phyloP scores from a whole-genome alignment of 2,113 vertebrate genomes.

The Heterotilapia buettikoferi region DNA sequence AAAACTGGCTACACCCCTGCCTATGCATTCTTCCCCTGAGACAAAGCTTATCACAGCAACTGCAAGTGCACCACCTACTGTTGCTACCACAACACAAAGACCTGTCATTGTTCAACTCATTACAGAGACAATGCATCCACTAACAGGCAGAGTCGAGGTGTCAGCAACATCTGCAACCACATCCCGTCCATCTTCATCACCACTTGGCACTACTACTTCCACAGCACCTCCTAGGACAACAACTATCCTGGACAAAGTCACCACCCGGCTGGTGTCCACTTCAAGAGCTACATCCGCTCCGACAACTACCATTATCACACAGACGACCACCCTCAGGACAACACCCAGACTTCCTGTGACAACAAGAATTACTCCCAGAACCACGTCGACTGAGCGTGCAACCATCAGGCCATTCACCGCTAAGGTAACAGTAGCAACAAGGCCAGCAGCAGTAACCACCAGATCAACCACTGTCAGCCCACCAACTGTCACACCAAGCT shows the following conservation, averaged over 20 bases:
- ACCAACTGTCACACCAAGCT: not conserved
- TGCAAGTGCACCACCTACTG: not conserved
- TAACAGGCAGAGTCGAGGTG: slow-evolving; percentile 33
- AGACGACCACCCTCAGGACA: slow-evolving; percentile 1
- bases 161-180: slow-evolving; percentile 24
- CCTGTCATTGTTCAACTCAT: not conserved
- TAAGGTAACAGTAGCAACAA: slow-evolving; percentile 46
- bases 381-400: slow-evolving; percentile 10
- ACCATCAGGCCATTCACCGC: slow-evolving; percentile 32
- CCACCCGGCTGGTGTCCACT: slow-evolving; percentile 45
- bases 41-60: slow-evolving; percentile 8
- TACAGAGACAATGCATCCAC: slow-evolving; percentile 27
- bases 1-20: not conserved
- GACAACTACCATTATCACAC: not conserved
- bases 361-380: slow-evolving; percentile 30
- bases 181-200: not conserved
- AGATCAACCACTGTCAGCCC: slow-evolving; percentile 4
- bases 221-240: slow-evolving; percentile 5
- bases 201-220: slow-evolving; percentile 5
- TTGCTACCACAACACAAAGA: slow-evolving; percentile 19
- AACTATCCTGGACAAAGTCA: slow-evolving; percentile 30
- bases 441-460: slow-evolving; percentile 19
- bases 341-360: slow-evolving; percentile 43
- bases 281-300: not conserved
- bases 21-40: not conserved